phyloP scores from a whole-genome alignment of 1,140 invertebrate genomes.

The Centruroides sculpturatus region DNA sequence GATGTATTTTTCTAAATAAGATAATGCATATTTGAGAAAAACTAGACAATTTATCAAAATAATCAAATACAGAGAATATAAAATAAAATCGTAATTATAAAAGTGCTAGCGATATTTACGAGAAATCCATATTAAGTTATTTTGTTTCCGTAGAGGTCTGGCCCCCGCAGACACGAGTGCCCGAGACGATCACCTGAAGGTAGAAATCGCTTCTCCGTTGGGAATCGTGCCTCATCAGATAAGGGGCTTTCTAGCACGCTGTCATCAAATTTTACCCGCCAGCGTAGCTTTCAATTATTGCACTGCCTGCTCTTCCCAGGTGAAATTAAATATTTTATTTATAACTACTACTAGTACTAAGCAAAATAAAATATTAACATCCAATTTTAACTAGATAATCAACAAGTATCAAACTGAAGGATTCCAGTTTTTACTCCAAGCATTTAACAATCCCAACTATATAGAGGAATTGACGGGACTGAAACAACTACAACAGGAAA shows the following conservation, averaged over 20 bases:
- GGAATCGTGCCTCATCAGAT: conserved; percentile 88
- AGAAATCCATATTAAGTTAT: not conserved
- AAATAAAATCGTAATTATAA: no score
- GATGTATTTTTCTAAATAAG: no score
- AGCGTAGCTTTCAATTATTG: conserved; percentile 73
- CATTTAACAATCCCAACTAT: conserved; percentile 67
- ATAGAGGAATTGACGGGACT: conserved; percentile 79
- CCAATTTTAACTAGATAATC: conserved; percentile 38
- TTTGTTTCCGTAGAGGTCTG: not conserved
- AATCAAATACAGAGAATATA: no score
- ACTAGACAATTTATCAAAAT: no score
- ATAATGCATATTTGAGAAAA: no score
- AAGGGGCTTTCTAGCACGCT: conserved; percentile 70
- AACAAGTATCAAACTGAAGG: conserved; percentile 48
- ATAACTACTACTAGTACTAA: not conserved
- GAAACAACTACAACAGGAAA: conserved; percentile 44
- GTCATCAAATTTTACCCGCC: conserved; percentile 62
- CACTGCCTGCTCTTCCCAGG: conserved; percentile 67
- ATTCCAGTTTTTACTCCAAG: conserved; percentile 63
- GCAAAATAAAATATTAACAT: not conserved
- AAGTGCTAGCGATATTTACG: no score
- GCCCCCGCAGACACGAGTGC: conserved; percentile 13
- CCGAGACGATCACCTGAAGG: conserved; percentile 21
- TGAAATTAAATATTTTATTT: conserved; percentile 22
- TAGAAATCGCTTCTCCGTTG: conserved; percentile 42